Evolutionary conservation across 2,797 vertebrate genomes (phyloP).

Genomic region (Sandelia bainsii): DNA sequence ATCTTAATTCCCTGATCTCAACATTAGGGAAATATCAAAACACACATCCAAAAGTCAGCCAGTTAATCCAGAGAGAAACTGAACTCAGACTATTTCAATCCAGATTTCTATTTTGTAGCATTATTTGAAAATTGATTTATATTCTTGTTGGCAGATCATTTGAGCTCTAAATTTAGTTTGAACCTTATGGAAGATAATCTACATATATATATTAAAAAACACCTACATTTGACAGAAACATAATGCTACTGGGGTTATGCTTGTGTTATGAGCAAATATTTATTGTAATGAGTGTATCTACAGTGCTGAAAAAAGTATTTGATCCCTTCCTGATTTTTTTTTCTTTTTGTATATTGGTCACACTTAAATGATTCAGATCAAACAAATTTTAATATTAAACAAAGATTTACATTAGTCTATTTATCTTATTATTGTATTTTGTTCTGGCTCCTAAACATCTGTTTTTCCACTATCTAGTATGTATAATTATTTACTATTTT

Average conservation of each 20-base stretch:
- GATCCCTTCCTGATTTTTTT: too few species aligned
- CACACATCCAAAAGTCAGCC: conserved; percentile 34
- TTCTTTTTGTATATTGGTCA: too few species aligned
- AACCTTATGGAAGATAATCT: conserved; percentile 27
- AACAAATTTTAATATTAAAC: too few species aligned
- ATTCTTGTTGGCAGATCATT: conserved; percentile 36
- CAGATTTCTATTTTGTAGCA: background rate
- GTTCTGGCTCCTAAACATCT: background rate
- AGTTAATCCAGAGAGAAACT: conserved; percentile 17
- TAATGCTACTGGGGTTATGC: background rate
- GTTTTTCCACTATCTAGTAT: background rate
- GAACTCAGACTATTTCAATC: conserved; percentile 17
- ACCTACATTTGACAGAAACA: background rate
- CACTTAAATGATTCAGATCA: too few species aligned
- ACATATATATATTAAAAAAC: background rate
- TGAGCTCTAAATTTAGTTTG: conserved; percentile 21
- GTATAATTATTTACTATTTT: too few species aligned
- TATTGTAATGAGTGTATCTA: background rate
- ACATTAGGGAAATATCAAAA: conserved; percentile 52
- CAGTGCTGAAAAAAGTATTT: too few species aligned
- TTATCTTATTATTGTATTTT: background rate
- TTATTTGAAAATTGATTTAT: conserved; percentile 11
- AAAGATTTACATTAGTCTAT: background rate
- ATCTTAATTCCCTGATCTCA: conserved; percentile 57
- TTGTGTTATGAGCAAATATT: background rate